Evolutionary conservation across 2,888 invertebrate genomes (phyloP).

Genomic region (Andrena camellia): DNA sequence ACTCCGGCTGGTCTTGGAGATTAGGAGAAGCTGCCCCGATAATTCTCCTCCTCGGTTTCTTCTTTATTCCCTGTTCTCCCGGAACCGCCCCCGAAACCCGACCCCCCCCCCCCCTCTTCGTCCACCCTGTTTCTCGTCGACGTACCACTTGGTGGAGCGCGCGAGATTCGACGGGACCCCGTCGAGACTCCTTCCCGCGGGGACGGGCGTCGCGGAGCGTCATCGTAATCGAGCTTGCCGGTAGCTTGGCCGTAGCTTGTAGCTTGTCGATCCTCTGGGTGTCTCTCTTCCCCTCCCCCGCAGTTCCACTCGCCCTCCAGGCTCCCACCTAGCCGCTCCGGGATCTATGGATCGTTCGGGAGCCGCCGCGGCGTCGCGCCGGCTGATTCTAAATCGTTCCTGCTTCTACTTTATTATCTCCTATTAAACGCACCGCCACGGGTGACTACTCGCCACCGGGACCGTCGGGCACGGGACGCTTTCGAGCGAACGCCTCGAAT

Average conservation of each 20-base stretch:
- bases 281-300: not conserved
- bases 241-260: no score
- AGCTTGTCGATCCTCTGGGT: not conserved
- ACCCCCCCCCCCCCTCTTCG: no score
- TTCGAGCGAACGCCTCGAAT: no score
- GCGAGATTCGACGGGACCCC: not conserved
- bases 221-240: no score
- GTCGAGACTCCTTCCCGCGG: not conserved
- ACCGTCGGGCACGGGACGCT: not conserved
- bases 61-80: conserved; percentile 23
- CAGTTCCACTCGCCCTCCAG: not conserved
- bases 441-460: conserved; percentile 12
- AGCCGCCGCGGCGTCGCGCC: not conserved
- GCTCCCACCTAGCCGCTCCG: not conserved
- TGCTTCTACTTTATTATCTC: conserved; percentile 6
- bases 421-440: not conserved
- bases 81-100: conserved; percentile 1
- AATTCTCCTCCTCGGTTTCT: conserved; percentile 52
- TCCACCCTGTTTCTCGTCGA: conserved; percentile 22
- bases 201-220: not conserved
- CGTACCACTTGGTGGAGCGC: not conserved
- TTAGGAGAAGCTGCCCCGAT: conserved; percentile 39
- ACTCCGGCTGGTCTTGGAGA: conserved; percentile 69
- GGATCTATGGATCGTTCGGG: not conserved
- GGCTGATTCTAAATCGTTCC: conserved; percentile 34